Evolutionary conservation across 1,140 invertebrate genomes (phyloP), one percentile per base, ranked within the genome.

Genomic region (Macrobrachium rosenbergii): DNA sequence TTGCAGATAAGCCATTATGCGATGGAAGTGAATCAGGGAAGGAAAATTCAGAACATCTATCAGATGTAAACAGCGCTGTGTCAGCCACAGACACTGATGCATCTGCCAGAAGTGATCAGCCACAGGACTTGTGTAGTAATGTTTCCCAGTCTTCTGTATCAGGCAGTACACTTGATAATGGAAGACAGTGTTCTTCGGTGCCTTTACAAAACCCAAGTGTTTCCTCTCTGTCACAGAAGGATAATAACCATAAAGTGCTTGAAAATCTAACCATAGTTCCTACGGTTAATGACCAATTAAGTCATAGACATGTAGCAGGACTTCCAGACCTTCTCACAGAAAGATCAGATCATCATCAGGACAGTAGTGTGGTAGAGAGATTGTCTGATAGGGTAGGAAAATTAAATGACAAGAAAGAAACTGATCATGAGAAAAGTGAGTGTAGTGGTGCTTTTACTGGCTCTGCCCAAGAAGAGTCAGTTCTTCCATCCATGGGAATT

Each of bases 401-500:
- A 14, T 16, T 37, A n/a, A 79, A 67, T 72, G 78, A 64, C 21
- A 64, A 60, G 59, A 17, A 67, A 67, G 79, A 82, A 45, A 87
- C 75, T 73, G 78, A 73, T 62, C 52, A 64, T 75, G 37, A 23
- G 52, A 82, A 63, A 60, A 76, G 28, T n/a, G 85, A 87, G 12
- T 75, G 78, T 63, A 87, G 85, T 87, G 85, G 59, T 76, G 78
- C 67, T 75, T 52, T 43, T 81, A 69, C 78, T 45, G 79, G 79
- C 69, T 72, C 59, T 64, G 69, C 67, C 23, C 67, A 87, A 21
- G 85, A 77, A 37, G 85, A 87, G 58, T 87, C 85, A 60, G 85
- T 81, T 17, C 78, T 87, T 59, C 85, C 85, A 45, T 87, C 85
- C 8, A 87, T 87, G 85, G 85, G 85, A 43, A 87, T 87, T 23